These are phyloP conservation scores for Acyrthosiphon pisum DNA, from an alignment of 1,140 invertebrate genomes.

Conservation along the genomic window DNA sequence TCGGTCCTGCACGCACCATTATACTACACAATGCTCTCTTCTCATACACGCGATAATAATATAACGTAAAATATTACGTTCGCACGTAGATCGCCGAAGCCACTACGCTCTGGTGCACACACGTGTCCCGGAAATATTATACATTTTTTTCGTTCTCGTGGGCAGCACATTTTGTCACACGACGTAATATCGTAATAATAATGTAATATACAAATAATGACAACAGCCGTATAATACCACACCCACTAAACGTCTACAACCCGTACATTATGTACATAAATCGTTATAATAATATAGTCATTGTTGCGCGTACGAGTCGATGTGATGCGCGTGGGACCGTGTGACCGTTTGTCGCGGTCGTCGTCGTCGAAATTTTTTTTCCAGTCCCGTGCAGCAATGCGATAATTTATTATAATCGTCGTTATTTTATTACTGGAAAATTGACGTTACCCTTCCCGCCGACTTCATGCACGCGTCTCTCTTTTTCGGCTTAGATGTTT, in stretches of 20 bases:
- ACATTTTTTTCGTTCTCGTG: not conserved
- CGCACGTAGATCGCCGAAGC: not conserved
- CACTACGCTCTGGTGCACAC: not conserved
- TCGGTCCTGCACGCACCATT: not conserved
- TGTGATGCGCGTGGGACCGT: not conserved
- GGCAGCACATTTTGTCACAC: not conserved
- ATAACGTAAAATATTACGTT: no score
- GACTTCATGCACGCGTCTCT: no score
- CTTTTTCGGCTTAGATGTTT: no score
- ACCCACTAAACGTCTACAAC: no score
- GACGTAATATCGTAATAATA: not conserved
- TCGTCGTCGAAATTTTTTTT: not conserved
- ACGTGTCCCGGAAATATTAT: not conserved
- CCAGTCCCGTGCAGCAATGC: not conserved
- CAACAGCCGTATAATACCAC: not conserved
- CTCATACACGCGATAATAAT: not conserved
- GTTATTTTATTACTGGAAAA: not conserved
- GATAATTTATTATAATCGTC: no score
- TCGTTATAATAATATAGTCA: not conserved
- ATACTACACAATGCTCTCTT: not conserved
- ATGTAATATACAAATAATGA: not conserved
- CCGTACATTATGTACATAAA: not conserved
- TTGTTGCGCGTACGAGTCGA: not conserved
- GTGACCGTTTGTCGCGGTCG: not conserved
- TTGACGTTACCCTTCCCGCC: not conserved